Base-by-base conservation (phyloP, 23 tunicate species). In the Trididemnum clinides region DNA sequence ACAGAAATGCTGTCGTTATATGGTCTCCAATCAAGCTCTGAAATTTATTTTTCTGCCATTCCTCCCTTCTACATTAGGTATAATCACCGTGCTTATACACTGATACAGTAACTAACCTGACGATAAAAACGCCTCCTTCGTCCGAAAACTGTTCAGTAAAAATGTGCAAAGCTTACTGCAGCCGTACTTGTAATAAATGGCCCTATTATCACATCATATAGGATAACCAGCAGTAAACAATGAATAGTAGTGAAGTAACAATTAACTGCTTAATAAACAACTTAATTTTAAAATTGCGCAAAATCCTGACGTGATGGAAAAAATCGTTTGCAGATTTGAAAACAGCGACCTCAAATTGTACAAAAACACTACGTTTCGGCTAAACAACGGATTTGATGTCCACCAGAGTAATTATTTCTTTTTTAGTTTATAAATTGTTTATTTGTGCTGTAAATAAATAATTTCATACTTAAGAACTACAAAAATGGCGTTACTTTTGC, bases 281-380 rank as follows among this genome's bases (percentile, higher is more conserved):
- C 22, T 73, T 37, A 37, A 19, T 73, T 39, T 2, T 5, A 19
- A 73, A 37, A 73, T 37, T 73, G 80, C 27, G 31, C 54, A 73
- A 73, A 73, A 73, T 73, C 57, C 80, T 38, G 57, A 73, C 33
- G 80, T 73, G 22, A 19, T 73, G 31, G 75, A 73, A 39, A 73
- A 73, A 73, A 73, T 37, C 57, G 29, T 37, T 20, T 73, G 27
- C 80, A 38, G 27, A 38, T 73, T 73, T 73, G 36, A 31, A 32
- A 66, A 5, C 75, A 31, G 37, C 75, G 37, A 66, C 75, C 75
- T 66, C 37, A 66, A 66, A 66, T 66, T 66, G n/a, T 66, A 66
- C 37, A 3, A 66, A 66, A 62, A 21, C 30, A 66, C 36, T 66
- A 30, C 31, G 75, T 66, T 30, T 66, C 31, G 37, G 75, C 75